Evolutionary conservation across 2,797 vertebrate genomes (phyloP).

Genomic region (Cryptoprocta ferox): DNA sequence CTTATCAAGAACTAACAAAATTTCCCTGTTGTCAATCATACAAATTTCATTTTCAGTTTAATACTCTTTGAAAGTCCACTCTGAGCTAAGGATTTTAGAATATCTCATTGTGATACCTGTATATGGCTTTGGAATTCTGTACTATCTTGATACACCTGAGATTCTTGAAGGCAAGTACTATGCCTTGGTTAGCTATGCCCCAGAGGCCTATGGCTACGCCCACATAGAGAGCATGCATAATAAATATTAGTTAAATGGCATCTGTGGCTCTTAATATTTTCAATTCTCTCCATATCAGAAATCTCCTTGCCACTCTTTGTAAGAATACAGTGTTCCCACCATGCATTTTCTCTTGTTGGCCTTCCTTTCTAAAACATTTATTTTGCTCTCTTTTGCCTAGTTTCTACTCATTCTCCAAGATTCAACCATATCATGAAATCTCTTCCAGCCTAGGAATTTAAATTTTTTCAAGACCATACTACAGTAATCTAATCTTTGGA

Average conservation of each 20-base stretch:
- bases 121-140: not conserved
- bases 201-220: not conserved
- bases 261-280: not conserved
- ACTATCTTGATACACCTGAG: not conserved
- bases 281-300: not conserved
- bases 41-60: constrained; percentile 38
- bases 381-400: not conserved
- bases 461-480: not conserved
- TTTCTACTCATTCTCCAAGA: not conserved
- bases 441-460: not conserved
- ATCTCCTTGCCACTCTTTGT: not conserved
- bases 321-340: not conserved
- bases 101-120: not conserved
- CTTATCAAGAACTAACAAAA: constrained; percentile 37
- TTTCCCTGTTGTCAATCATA: not conserved
- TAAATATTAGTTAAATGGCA: not conserved
- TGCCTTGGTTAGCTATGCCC: not conserved
- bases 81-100: not conserved
- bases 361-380: not conserved
- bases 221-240: not conserved
- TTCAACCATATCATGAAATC: not conserved
- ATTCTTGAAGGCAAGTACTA: not conserved
- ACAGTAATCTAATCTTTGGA: not conserved
- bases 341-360: not conserved
- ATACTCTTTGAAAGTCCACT: not conserved